Evolutionary conservation across 1,140 invertebrate species (phyloP).

Genomic region (Gonatopus flavifemur): DNA sequence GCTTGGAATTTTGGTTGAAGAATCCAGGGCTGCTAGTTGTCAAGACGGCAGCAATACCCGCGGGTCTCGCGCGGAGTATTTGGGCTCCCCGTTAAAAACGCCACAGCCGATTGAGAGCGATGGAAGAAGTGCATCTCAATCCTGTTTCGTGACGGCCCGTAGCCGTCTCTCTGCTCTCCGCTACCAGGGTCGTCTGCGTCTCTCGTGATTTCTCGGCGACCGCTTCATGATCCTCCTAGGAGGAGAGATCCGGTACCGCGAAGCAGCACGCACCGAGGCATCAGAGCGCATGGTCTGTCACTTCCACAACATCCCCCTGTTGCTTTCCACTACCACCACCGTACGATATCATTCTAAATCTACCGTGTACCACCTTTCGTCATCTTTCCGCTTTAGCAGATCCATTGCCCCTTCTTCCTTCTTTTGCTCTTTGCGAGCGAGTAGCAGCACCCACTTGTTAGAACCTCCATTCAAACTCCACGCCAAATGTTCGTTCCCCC

Average conservation of each 20-base stretch:
- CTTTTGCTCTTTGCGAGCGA: background rate
- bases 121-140: slow-evolving; percentile 47
- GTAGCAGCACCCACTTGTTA: slow-evolving; percentile 2
- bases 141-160: slow-evolving; percentile 39
- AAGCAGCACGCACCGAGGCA: slow-evolving; percentile 9
- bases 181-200: slow-evolving; percentile 40
- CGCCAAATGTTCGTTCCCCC: background rate
- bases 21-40: background rate
- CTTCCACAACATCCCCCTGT: slow-evolving; percentile 13
- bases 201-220: slow-evolving; percentile 45
- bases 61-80: slow-evolving; percentile 27
- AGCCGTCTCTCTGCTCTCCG: slow-evolving; percentile 41
- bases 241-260: slow-evolving; percentile 35
- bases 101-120: slow-evolving; percentile 44
- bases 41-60: background rate
- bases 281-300: slow-evolving; percentile 39
- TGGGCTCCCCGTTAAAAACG: slow-evolving; percentile 41
- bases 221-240: slow-evolving; percentile 47
- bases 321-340: slow-evolving; percentile 7
- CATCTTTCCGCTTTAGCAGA: background rate
- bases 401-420: slow-evolving; percentile 12
- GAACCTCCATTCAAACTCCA: background rate
- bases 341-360: background rate
- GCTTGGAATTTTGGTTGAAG: too few species aligned
- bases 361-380: background rate